Base-by-base conservation (phyloP, 2,113 vertebrate species). In the Elephantulus edwardii region DNA sequence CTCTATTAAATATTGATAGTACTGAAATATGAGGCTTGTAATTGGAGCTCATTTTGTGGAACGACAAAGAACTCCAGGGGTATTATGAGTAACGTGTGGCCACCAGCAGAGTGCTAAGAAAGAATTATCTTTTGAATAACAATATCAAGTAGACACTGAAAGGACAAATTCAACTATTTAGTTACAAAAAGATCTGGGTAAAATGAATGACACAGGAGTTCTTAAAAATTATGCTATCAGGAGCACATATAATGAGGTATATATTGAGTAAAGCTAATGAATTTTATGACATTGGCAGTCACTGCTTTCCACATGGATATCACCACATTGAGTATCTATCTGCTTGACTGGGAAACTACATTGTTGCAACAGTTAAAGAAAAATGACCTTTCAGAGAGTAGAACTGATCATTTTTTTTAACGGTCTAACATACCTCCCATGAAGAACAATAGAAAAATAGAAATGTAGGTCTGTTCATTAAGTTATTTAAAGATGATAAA, bases 21-120 rank as follows among this genome's bases (percentile, higher is more conserved):
- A 16, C 33, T 64, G 62, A 13, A 64, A n/a, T 30, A 64, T 14
- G 62, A 64, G 14, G n/a, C n/a, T n/a, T n/a, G n/a, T n/a, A n/a
- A n/a, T n/a, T n/a, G n/a, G n/a, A n/a, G n/a, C n/a, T n/a, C n/a
- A n/a, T n/a, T n/a, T n/a, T n/a, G n/a, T n/a, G n/a, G n/a, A n/a
- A n/a, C n/a, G n/a, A n/a, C n/a, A n/a, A n/a, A n/a, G n/a, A n/a
- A n/a, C n/a, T n/a, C n/a, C n/a, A n/a, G n/a, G n/a, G n/a, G n/a
- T n/a, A n/a, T n/a, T n/a, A n/a, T n/a, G n/a, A n/a, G n/a, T 26
- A 20, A 35, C 42, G 60, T 20, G 5, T 74, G 70, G 44, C 38
- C 42, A 83, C 88, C 76, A 88, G 71, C 76, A 95, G 89, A 88
- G 64, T 40, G 77, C 91, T 83, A 83, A 86, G 58, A 56, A 88